Evolutionary conservation across 2,113 vertebrate species (phyloP), one percentile per base, ranked within the genome.

Genomic region (Myotis brandtii): DNA sequence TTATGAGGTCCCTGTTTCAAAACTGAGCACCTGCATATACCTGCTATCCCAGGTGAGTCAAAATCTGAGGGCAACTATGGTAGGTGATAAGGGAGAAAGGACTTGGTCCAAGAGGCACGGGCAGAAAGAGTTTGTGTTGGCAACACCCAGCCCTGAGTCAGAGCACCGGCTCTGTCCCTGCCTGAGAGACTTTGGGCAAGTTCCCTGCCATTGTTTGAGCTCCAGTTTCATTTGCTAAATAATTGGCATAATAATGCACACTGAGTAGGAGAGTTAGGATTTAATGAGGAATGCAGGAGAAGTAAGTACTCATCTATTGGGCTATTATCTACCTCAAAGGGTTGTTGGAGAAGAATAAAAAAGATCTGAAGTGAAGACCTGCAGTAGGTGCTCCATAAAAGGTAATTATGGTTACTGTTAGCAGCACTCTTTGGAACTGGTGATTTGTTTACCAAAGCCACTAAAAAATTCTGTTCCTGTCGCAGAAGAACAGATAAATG

Each of bases 401-500:
- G 52, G 91, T 86, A 76, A 96, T 94, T 97, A 89, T 52, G 87
- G 81, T 89, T 73, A 43, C 82, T 89, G 82, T 86, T 89, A 50
- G 79, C 56, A 89, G 48, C 37, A 96, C 94, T 82, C 94, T 98
- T 97, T 89, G 84, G 89, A 97, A 96, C 73, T 88, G 73, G 91
- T 95, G 96, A 95, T 97, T 93, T 11, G 0, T 93, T 94, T 97
- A 96, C 96, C 70, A 95, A 88, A 98, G 94, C 82, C 85, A 95
- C 94, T 97, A 96, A 95, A 97, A 98, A 82, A 88, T 88, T 95
- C 96, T 95, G 92, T 94, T 96, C 95, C 67, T 96, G 59, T 77
- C 12, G 25, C 80, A 81, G 87, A 95, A 95, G 93, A 96, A 92
- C 72, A 11, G 96, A 92, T 97, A 95, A 97, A 95, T 96, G 93